phyloP scores from a whole-genome alignment of 2,888 invertebrate genomes.

The Myopa tessellatipennis region DNA sequence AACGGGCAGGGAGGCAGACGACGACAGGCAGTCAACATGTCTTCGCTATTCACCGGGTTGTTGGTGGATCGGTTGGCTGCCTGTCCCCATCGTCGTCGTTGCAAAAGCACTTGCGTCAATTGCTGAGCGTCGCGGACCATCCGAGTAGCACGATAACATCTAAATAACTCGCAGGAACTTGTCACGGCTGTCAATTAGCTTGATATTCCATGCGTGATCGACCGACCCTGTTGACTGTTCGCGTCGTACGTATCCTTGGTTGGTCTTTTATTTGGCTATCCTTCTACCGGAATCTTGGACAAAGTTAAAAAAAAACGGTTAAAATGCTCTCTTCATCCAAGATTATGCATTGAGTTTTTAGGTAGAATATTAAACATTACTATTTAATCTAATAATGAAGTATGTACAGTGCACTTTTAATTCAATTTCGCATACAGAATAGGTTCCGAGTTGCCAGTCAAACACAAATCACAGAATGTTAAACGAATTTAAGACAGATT shows the following conservation, averaged over 20 bases:
- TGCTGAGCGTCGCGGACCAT: constrained; percentile 5
- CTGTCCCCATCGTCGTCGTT: not conserved
- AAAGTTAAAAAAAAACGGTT: too few relatives aligned
- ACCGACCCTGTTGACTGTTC: constrained; percentile 17
- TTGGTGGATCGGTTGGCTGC: not conserved
- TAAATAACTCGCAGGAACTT: constrained; percentile 47
- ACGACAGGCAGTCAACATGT: constrained; percentile 1
- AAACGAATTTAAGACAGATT: too few relatives aligned
- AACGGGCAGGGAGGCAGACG: not conserved
- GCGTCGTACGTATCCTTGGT: not conserved
- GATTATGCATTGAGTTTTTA: too few relatives aligned
- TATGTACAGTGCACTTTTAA: too few relatives aligned
- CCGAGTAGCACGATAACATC: constrained; percentile 40
- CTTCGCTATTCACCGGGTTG: not conserved
- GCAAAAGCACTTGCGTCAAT: not conserved
- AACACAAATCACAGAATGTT: too few relatives aligned
- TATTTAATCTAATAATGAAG: too few relatives aligned
- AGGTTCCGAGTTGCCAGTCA: too few relatives aligned
- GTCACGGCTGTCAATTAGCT: constrained; percentile 47
- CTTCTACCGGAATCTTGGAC: not conserved
- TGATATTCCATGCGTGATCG: constrained; percentile 46
- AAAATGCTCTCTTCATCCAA: too few relatives aligned
- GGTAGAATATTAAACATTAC: too few relatives aligned
- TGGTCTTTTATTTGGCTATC: not conserved
- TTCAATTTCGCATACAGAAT: too few relatives aligned